Evolutionary conservation across 2,888 invertebrate genomes (phyloP).

Genomic region (Tetragnatha montana): DNA sequence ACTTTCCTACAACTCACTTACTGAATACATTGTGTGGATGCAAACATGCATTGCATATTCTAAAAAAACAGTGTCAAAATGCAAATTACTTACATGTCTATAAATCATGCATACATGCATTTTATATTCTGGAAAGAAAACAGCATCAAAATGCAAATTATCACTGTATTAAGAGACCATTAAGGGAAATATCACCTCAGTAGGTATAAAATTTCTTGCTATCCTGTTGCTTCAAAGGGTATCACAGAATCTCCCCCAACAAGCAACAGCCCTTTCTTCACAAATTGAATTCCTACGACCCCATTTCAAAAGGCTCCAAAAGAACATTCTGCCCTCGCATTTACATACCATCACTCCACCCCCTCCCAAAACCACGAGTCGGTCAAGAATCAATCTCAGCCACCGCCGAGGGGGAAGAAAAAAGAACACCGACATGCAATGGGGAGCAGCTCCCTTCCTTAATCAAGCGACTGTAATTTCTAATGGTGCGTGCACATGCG

Average conservation of each 20-base stretch:
- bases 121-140: too few species aligned
- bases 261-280: background rate
- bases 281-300: background rate
- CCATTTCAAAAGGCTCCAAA: background rate
- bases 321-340: background rate
- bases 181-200: too few species aligned
- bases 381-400: conserved; percentile 5
- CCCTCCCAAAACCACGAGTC: background rate
- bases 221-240: background rate
- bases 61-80: too few species aligned
- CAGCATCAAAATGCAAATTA: too few species aligned
- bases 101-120: too few species aligned
- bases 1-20: too few species aligned
- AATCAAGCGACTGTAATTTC: conserved; percentile 23
- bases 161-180: too few species aligned
- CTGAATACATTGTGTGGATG: too few species aligned
- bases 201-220: too few species aligned
- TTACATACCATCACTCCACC: background rate
- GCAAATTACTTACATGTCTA: too few species aligned
- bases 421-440: background rate
- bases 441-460: background rate
- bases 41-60: too few species aligned
- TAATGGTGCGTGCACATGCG: conserved; percentile 50
- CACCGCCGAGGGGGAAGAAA: background rate
- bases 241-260: background rate